phyloP scores from a whole-genome alignment of 2,797 vertebrate species.

The Prunella strophiata region DNA sequence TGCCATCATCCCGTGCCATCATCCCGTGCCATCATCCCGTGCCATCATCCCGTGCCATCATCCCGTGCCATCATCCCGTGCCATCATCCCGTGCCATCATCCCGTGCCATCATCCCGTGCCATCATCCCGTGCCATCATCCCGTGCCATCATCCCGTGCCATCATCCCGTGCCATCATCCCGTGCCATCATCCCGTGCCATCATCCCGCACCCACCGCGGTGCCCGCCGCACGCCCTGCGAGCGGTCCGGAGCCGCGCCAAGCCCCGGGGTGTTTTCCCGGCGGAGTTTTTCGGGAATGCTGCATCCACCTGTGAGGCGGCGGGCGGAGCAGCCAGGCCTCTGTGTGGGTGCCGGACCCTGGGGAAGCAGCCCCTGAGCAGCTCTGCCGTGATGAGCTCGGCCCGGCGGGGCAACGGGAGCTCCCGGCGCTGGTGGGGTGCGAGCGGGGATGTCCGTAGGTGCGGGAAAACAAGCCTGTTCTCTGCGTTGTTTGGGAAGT shows the following conservation, averaged over 20 bases:
- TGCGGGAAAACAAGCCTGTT: not conserved
- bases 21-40: too few relatives aligned
- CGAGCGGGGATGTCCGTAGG: not conserved
- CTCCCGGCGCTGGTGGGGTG: not conserved
- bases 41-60: too few relatives aligned
- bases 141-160: too few relatives aligned
- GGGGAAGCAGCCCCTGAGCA: not conserved
- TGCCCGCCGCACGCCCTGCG: fast-evolving
- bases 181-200: too few relatives aligned
- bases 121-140: too few relatives aligned
- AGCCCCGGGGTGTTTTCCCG: not conserved
- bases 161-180: too few relatives aligned
- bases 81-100: too few relatives aligned
- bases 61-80: too few relatives aligned
- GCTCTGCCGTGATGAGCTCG: fast-evolving
- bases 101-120: too few relatives aligned
- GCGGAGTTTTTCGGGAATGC: not conserved
- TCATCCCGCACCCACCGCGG: fast-evolving
- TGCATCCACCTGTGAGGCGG: not conserved
- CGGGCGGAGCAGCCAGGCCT: not conserved
- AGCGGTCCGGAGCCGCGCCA: fast-evolving
- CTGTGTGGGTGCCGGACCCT: not conserved
- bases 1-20: too few relatives aligned
- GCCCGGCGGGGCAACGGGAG: not conserved
- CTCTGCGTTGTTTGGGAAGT: not conserved